Base-by-base conservation (phyloP, 2,888 invertebrate species). In the Caenorhabditis doughertyi region DNA sequence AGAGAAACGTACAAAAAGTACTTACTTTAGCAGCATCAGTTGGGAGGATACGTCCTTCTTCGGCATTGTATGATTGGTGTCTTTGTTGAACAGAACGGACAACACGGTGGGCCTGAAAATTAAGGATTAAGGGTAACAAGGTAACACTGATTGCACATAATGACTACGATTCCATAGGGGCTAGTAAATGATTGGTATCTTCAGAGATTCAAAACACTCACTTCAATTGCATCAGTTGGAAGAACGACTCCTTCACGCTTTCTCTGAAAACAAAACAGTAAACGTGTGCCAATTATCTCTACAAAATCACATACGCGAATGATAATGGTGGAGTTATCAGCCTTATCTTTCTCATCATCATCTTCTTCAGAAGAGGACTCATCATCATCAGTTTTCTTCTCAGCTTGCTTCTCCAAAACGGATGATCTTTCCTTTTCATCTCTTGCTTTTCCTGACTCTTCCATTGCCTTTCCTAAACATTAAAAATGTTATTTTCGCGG, bases 331-430 rank as follows among this genome's bases (percentile, higher is more conserved):
- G 27, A 21, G 49, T 79, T 70, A n/a, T 64, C 64, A 5, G 44
- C 23, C 18, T 68, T 68, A 0, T 60, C 67, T 3, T 76, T 32
- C 18, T 79, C 79, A 5, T 79, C 79, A 1, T 74, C 62, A 21
- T 65, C 65, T 35, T 77, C 77, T 32, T 79, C 79, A 16, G 79
- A 79, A 16, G 79, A 79, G 1, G 71, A 71, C 8, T 68, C 60
- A 13, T 55, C 53, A 9, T 64, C 49, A 0, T 53, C 53, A 0
- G 47, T 25, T 32, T 79, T 79, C 49, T 79, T 79, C n/a, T 65
- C 79, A 11, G 60, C 25, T 47, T 71, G 72, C 53, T 80, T 80
- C 16, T 67, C 65, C 23, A 80, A 27, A 35, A 72, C 72, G 16
- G 72, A 80, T 1, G 29, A 27, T 44, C 72, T 58, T 23, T 76